Conservation (phyloP, 2,888 invertebrate species). For the Volucella bombylans region DNA sequence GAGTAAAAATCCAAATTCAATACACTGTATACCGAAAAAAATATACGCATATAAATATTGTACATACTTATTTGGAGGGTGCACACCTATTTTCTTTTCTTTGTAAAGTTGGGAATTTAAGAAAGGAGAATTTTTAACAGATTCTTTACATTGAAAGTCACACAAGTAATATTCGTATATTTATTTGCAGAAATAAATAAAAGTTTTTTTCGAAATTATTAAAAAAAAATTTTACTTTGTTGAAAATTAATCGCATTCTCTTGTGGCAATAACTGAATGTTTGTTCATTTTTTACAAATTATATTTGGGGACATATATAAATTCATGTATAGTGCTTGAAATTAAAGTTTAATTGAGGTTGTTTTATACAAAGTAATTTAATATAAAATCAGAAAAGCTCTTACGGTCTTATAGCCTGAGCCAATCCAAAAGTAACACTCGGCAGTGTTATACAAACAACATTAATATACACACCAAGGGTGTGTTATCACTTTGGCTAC, state of each 20-base stretch:
- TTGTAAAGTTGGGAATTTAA: neutral
- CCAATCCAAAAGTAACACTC: constrained; percentile 36
- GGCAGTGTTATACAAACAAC: neutral
- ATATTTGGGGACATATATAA: neutral
- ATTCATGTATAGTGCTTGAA: neutral
- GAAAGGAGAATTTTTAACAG: neutral
- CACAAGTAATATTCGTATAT: neutral
- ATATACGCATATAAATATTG: too few species aligned
- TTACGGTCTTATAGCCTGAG: constrained; percentile 2
- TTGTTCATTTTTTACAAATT: neutral
- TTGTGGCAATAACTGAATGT: too few species aligned
- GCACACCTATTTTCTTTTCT: constrained; percentile 29
- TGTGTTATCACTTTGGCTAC: constrained; percentile 33
- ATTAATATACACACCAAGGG: constrained; percentile 14
- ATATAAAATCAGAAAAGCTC: neutral
- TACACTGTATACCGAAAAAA: neutral
- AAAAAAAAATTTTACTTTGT: neutral
- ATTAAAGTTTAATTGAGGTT: too few species aligned
- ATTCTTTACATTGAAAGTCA: neutral
- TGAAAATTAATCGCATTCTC: neutral
- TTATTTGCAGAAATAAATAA: neutral
- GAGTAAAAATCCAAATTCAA: neutral
- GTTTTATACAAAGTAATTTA: too few species aligned
- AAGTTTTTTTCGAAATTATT: neutral
- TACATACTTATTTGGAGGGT: neutral